Evolutionary conservation across 1,140 invertebrate species (phyloP).

Genomic region (Papilio machaon): DNA sequence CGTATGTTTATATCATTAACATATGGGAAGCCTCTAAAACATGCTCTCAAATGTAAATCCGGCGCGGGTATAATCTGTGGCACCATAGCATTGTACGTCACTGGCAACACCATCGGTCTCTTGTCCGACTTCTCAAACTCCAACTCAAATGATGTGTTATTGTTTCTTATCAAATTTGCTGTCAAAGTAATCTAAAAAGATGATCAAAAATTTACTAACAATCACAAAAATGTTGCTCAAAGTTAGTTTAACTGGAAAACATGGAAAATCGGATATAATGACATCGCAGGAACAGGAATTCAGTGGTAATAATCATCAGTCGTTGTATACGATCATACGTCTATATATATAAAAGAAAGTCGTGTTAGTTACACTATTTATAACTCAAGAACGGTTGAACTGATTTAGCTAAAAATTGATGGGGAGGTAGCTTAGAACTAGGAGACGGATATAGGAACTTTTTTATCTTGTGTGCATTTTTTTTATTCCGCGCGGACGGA

Average conservation of each 20-base stretch:
- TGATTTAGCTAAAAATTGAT: too few species aligned
- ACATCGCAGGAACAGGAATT: neutral
- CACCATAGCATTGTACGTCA: conserved; percentile 69
- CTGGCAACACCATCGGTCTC: conserved; percentile 67
- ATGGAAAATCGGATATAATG: too few species aligned
- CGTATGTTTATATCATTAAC: conserved; percentile 57
- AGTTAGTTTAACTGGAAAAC: too few species aligned
- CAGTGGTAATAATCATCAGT: too few species aligned
- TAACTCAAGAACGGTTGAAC: too few species aligned
- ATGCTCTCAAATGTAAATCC: conserved; percentile 66
- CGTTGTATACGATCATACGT: too few species aligned
- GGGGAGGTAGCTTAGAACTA: too few species aligned
- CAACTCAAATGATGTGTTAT: conserved; percentile 69
- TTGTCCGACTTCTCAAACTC: conserved; percentile 75
- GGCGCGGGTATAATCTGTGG: conserved; percentile 63
- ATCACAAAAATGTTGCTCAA: neutral
- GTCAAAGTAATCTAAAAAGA: conserved; percentile 67
- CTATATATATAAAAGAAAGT: too few species aligned
- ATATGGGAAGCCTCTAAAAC: conserved; percentile 68
- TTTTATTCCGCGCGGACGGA: too few species aligned
- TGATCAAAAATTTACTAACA: neutral
- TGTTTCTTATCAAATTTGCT: conserved; percentile 70
- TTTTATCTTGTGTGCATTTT: too few species aligned
- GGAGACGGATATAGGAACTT: too few species aligned
- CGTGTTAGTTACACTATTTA: too few species aligned